Evolutionary conservation across 2,113 vertebrate genomes (phyloP).

Genomic region (Herpetotheres cachinnans): DNA sequence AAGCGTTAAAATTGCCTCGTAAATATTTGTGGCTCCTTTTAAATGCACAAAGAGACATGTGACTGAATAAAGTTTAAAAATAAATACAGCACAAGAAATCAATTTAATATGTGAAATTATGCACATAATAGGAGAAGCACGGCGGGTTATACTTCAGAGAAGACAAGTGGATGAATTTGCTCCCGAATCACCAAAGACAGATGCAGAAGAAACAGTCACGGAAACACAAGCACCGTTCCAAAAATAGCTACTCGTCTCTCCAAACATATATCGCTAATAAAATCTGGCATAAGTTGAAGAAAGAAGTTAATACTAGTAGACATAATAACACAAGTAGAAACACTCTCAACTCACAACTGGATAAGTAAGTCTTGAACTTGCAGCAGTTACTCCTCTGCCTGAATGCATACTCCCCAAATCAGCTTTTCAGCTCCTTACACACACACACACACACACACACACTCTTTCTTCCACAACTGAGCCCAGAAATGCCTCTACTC

Average conservation of each 20-base stretch:
- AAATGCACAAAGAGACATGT: neutral
- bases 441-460: neutral
- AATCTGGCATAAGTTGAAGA: neutral
- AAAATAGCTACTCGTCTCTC: neutral
- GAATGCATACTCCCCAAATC: neutral
- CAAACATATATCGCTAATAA: neutral
- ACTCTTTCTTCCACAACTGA: neutral
- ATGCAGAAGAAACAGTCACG: neutral
- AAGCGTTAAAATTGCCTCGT: neutral
- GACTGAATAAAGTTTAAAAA: neutral
- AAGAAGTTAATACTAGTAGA: neutral
- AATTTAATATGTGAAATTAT: neutral
- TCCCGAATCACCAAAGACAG: neutral
- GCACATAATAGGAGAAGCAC: neutral
- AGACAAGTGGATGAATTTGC: neutral
- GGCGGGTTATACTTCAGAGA: neutral
- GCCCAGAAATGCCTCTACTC: neutral
- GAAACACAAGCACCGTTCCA: neutral
- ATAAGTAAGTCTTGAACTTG: neutral
- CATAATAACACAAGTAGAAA: neutral
- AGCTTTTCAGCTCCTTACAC: neutral
- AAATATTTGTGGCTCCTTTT: conserved; percentile 24
- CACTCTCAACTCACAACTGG: neutral
- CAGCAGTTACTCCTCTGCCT: neutral
- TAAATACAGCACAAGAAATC: neutral